Conservation (phyloP, 2,888 invertebrate genomes). For the Spialia ferax region DNA sequence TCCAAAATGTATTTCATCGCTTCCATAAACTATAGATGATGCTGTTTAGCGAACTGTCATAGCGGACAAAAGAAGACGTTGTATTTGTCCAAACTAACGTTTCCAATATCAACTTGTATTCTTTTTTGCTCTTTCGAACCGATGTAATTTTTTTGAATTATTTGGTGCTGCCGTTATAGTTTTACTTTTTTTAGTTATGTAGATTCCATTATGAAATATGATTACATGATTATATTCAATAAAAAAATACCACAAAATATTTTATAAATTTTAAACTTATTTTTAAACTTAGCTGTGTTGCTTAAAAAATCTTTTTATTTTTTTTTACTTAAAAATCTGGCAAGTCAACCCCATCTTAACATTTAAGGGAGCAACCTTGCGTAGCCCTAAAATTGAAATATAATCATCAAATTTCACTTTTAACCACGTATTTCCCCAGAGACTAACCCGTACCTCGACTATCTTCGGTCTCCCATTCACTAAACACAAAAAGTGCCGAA, state of each 20-base stretch:
- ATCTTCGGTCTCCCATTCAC: slow-evolving; percentile 31
- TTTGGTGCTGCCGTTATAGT: slow-evolving; percentile 51
- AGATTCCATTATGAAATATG: no score
- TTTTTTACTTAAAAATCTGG: no score
- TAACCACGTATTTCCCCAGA: slow-evolving; percentile 20
- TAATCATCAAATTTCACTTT: slow-evolving; percentile 30
- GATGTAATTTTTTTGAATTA: slow-evolving; percentile 60
- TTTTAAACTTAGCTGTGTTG: background rate
- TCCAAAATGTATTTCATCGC: slow-evolving; percentile 55
- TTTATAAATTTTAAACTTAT: background rate
- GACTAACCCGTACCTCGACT: slow-evolving; percentile 21
- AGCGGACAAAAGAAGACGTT: slow-evolving; percentile 62
- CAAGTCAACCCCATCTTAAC: background rate
- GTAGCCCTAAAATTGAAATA: slow-evolving; percentile 17
- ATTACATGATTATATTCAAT: background rate
- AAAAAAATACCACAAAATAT: background rate
- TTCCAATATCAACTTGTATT: slow-evolving; percentile 66
- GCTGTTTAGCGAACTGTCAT: slow-evolving; percentile 75
- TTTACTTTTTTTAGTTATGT: background rate
- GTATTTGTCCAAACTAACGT: slow-evolving; percentile 63
- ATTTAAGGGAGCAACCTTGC: background rate
- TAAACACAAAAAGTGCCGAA: slow-evolving; percentile 50
- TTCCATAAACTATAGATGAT: slow-evolving; percentile 37
- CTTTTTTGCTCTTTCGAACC: slow-evolving; percentile 55
- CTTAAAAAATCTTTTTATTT: no score